Evolutionary conservation across 2,113 vertebrate genomes (phyloP), one percentile per base, ranked within the genome.

Genomic region (Nanorana parkeri): DNA sequence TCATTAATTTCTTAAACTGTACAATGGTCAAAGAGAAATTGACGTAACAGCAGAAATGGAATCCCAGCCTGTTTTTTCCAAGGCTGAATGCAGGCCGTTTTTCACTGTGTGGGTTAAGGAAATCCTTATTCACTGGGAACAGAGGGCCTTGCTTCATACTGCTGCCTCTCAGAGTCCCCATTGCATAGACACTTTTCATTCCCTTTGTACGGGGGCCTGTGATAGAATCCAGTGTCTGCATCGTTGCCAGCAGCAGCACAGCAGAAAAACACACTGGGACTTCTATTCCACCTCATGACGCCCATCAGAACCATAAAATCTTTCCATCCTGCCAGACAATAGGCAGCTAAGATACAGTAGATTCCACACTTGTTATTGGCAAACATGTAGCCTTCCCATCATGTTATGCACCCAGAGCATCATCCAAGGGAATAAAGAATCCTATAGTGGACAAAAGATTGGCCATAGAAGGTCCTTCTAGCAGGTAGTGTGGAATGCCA

Each of bases 11-110:
- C 84, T 85, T 84, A 85, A 85, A 81, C 83, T 36, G 84, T 86
- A 87, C 86, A 87, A 87, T 87, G 81, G 86, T 87, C 83, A 87
- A 87, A 87, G 83, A 81, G 86, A 84, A 87, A 84, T 75, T 87
- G 86, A 87, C 86, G 86, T 87, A 77, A 84, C 83, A 81, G 83
- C 86, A 85, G 80, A 69, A 78, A 85, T 84, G 86, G 86, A 87
- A 87, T 87, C 86, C 86, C 84, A 85, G 84, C 72, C 85, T 83
- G 86, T 84, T 84, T 84, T 84, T 85, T 85, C 86, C 80, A 85
- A 67, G 71, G 54, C 84, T 85, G 83, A 85, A 87, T 87, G 72
- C 84, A 84, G 83, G 79, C 78, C 76, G 83, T 83, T 84, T 84
- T 87, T 87, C 79, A 61, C 80, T 78, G 77, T 82, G 86, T 84